Evolutionary conservation across 2,113 vertebrate species (phyloP), one percentile per base, ranked within the genome.

Genomic region (Sylvilagus bachmani): DNA sequence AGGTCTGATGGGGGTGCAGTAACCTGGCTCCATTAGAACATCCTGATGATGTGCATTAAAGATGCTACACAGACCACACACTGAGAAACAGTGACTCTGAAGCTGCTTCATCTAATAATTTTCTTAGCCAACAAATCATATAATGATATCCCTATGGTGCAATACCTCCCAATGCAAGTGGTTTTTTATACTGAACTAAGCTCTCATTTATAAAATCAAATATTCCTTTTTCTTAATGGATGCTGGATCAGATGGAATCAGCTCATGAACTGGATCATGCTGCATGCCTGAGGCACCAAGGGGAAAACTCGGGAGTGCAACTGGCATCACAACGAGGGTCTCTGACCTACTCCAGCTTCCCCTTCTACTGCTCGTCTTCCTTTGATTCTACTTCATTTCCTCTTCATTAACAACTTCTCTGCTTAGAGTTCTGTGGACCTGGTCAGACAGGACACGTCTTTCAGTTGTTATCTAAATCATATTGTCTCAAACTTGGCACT

Each of bases 281-380:
- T 11, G 2, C 58, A 22, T 22, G 5, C 51, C 25, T 74, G 10
- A 12, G 51, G 36, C 21, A 27, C 6, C 0, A 1, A 77, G 12
- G 33, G 49, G 22, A 61, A 89, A 93, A 36, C 38, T 5, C 5
- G 51, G n/a, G 31, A 25, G 16, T 36, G 27, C 74, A 93, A 16
- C 11, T 22, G 92, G 10, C 6, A 0, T 55, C 0, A 6, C 25
- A 86, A 83, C 10, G 29, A 38, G 38, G 19, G 27, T 14, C 10
- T 29, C 12, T 33, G 53, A 27, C 1, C 11, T 5, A 1, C 5
- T n/a, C 61, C 6, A 49, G 31, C 2, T 3, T 58, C 14, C 44
- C 17, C 36, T 53, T 71, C n/a, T 25, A 19, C 9, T 53, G 33
- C 6, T n/a, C 7, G 22, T 21, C n/a, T n/a, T 9, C 36, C 49